Base-by-base conservation (phyloP, 2,797 vertebrate species). In the Characodon lateralis region DNA sequence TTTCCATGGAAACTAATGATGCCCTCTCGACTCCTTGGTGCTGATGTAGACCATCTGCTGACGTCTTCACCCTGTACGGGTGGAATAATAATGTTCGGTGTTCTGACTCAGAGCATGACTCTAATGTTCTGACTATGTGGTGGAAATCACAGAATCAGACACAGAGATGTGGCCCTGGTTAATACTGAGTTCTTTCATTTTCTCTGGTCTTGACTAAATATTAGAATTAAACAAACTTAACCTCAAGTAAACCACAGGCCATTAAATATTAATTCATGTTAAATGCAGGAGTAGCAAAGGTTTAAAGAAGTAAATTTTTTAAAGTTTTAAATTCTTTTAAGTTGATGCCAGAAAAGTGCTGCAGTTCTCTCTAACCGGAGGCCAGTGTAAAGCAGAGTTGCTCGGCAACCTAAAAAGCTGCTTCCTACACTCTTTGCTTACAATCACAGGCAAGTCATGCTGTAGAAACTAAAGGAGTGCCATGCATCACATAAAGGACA, bases 1-100 rank as follows among this genome's bases (percentile, higher is more conserved):
- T 95, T 95, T 86, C 95, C 91, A 95, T 93, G 92, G 96, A 87
- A 94, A 95, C 94, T 84, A 87, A 92, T 87, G 92, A 93, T 94
- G 93, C 93, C 90, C 91, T 89, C 85, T 90, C 78, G 85, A 82
- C 90, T 91, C 76, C 16, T 72, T 88, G 91, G 87, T 94, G 90
- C 91, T 95, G 94, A 94, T 95, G 94, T 93, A 93, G 91, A 85
- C 90, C 24, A 91, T 83, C 82, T 88, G 84, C 86, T 88, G 86
- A 94, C 92, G 93, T 94, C 92, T 80, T 83, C 58, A 10, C 80
- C 31, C 78, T 72, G 72, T 78, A 79, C 69, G 82, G 82, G 80
- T 4, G 31, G 88, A 93, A 93, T 87, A 89, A 92, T 53, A 90
- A 85, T 35, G 35, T 35, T 35, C 3, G 35, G 35, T 35, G 35